A percentile compares a stretch with the other conserved stretches of the same genome.
Conservation (phyloP, 2,113 vertebrate genomes). For the Corythoichthys haematopterus region DNA sequence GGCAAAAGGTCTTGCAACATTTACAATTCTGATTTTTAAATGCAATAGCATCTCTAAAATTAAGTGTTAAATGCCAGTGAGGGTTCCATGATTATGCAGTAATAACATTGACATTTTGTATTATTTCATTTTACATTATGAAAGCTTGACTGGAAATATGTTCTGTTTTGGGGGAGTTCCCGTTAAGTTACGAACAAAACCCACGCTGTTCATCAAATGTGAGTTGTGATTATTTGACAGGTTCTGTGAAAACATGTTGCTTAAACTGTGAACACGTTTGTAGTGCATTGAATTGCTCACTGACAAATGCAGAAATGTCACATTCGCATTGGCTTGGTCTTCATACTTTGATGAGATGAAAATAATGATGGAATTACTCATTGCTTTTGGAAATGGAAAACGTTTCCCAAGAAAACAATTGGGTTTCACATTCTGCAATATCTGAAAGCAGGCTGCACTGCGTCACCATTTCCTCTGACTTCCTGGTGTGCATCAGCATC, state of each 20-base stretch:
- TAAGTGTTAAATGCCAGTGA: not conserved
- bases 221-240: not conserved
- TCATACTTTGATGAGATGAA: not conserved
- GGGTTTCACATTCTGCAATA: slow-evolving; percentile 1
- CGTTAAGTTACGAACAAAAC: not conserved
- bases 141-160: not conserved
- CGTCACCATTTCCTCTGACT: slow-evolving; percentile 26
- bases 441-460: slow-evolving; percentile 9
- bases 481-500: slow-evolving; percentile 12
- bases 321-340: not conserved
- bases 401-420: not conserved
- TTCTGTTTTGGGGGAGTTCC: not conserved
- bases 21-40: too few relatives aligned
- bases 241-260: not conserved
- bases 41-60: too few relatives aligned
- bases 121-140: not conserved
- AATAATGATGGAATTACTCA: not conserved
- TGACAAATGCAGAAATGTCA: not conserved
- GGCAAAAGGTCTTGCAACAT: too few relatives aligned
- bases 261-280: not conserved
- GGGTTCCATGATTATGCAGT: not conserved
- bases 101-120: not conserved
- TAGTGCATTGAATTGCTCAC: not conserved
- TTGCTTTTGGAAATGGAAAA: not conserved
- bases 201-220: not conserved